Conservation (phyloP, 2,797 vertebrate genomes). For the Merluccius polli region DNA sequence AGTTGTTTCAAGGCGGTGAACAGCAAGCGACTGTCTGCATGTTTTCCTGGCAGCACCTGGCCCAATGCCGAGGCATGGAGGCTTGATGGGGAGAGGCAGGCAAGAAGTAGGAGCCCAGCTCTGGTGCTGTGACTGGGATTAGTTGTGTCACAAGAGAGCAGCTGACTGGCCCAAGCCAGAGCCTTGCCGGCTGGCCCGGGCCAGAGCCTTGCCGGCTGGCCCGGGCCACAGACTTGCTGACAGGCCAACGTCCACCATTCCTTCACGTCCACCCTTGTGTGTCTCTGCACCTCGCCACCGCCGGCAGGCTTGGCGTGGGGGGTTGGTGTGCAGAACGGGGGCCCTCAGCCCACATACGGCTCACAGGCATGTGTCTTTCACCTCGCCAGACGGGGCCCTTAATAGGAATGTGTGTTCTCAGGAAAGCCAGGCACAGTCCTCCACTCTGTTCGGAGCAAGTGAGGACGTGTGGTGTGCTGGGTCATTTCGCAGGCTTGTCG, state of each 20-base stretch:
- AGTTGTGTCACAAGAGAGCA: conserved; percentile 73
- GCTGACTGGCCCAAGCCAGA: conserved; percentile 52
- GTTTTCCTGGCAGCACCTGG: conserved; percentile 62
- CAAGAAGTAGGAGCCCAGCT: conserved; percentile 41
- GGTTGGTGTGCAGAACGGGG: conserved; percentile 41
- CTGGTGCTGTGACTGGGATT: conserved; percentile 66
- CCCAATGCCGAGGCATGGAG: conserved; percentile 39
- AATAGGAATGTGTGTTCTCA: conserved; percentile 73
- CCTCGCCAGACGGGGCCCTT: conserved; percentile 44
- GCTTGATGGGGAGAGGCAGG: conserved; percentile 47
- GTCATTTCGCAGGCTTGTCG: conserved; percentile 68
- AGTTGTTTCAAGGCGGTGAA: conserved; percentile 45
- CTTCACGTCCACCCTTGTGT: conserved; percentile 66
- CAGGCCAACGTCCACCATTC: conserved; percentile 44
- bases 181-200: conserved; percentile 3
- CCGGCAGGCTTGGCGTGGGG: conserved; percentile 9
- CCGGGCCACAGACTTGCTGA: conserved; percentile 19
- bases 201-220: conserved; percentile 62
- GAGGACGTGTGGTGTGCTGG: conserved; percentile 62
- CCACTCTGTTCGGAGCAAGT: conserved; percentile 66
- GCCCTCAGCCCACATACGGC: conserved; percentile 46
- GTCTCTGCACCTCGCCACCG: conserved; percentile 50
- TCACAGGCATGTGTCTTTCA: conserved; percentile 48
- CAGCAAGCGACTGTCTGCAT: conserved; percentile 52
- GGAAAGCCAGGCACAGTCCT: conserved; percentile 60